Base-by-base conservation (phyloP, 2,113 vertebrate species). In the Macrotis lagotis region DNA sequence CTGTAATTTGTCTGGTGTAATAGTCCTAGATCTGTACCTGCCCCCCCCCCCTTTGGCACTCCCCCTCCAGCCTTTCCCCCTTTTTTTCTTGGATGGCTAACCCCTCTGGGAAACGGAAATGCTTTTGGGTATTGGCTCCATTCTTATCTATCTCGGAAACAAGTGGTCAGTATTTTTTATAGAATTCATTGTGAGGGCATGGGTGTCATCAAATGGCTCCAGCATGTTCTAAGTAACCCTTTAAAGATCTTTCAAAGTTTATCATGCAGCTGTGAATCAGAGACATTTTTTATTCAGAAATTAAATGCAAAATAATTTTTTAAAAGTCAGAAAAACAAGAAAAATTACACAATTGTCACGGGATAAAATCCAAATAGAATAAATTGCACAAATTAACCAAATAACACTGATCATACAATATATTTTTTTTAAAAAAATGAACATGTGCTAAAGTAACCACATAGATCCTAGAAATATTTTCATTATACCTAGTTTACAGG, bases 311-410 rank as follows among this genome's bases (percentile, higher is more conserved):
- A 97, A 95, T 91, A 96, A 97, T 91, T 83, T 97, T 96, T 97
- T 89, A 51, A 37, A 97, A 97, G 97, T 97, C 74, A 59, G 96
- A 98, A 98, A 96, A 95, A 97, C 95, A 90, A 96, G 19, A 96
- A 95, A 74, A 96, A 98, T 99, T 98, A 98, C 55, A 93, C 98
- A 98, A 98, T 98, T 93, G 98, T 98, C 98, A 98, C 97, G 98
- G 98, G 98, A 98, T 98, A 99, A 97, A 98, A 97, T 98, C 98
- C 98, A 99, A 98, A 98, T 97, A 97, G 98, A 98, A 98, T 98
- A 96, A 98, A 99, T 99, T 99, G 99, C 99, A 99, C 99, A 98
- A 98, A 98, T 98, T 98, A 98, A 98, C 98, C 98, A 98, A 98
- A 96, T 99, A 99, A 99, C 99, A 99, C 99, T 98, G 99, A 97